Evolutionary conservation across 2,113 vertebrate genomes (phyloP).

Genomic region (Prionailurus bengalensis): DNA sequence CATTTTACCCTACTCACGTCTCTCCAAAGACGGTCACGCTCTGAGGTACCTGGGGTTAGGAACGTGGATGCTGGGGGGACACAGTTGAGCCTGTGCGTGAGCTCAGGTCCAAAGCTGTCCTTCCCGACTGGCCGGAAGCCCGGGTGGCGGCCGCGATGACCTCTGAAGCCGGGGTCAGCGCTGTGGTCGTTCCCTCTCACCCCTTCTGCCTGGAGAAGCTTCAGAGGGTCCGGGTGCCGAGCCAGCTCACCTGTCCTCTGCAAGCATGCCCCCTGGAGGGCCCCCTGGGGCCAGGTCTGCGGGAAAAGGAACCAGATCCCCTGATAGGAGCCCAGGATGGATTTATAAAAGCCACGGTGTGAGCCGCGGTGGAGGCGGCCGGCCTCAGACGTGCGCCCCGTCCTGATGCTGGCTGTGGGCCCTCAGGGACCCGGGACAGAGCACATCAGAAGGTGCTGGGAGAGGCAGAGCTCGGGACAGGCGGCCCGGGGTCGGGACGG

Average conservation of each 20-base stretch:
- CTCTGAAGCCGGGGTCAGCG: background rate
- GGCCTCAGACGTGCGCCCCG: rapidly evolving
- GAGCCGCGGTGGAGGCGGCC: background rate
- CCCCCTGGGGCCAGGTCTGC: background rate
- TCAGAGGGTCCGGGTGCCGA: background rate
- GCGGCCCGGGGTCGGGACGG: background rate
- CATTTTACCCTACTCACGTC: background rate
- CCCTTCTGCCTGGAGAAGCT: background rate
- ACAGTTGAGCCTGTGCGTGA: background rate
- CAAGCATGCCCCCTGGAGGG: background rate
- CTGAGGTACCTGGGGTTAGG: background rate
- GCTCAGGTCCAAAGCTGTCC: background rate
- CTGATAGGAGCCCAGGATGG: background rate
- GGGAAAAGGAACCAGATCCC: background rate
- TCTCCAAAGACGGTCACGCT: background rate
- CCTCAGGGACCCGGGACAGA: background rate
- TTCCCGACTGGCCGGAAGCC: background rate
- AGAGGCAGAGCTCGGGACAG: too few relatives aligned
- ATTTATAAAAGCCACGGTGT: background rate
- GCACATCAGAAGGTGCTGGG: rapidly evolving
- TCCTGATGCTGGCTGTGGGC: background rate
- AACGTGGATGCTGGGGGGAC: background rate
- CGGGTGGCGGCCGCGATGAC: background rate
- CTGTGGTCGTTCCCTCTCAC: background rate
- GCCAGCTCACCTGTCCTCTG: background rate